Evolutionary conservation across 2,113 vertebrate species (phyloP), one percentile per base, ranked within the genome.

Genomic region (Melanostigma gelatinosum): DNA sequence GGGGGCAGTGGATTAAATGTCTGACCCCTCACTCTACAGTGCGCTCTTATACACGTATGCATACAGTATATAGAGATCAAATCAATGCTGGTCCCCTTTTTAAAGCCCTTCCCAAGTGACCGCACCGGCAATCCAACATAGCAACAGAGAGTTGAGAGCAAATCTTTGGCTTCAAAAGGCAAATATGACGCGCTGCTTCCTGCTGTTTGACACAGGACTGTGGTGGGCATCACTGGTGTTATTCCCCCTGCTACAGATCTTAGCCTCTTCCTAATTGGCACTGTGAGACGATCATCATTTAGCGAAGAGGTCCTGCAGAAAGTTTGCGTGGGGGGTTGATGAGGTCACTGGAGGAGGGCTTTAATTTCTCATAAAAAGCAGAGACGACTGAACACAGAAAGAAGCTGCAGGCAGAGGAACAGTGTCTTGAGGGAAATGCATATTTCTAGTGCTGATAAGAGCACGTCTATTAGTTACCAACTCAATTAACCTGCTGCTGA

Each of bases 401-500:
- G 54, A 89, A 72, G 82, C 78, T 79, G 85, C 55, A 86, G 83
- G 62, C 77, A 55, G n/a, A 34, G 32, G 34, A 63, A 57, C 67
- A 54, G 71, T 46, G 60, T 87, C 78, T 82, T 34, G 1, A 12
- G 63, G 79, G 78, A 79, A 63, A 80, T 55, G 8, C 42, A 52
- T 68, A 13, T 57, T 80, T 79, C 64, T 15, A 48, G 62, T 13
- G 29, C 29, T 52, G 80, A 86, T 78, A 87, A 86, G 72, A 69
- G 22, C 78, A 86, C 82, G 91, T 88, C 77, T 86, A 87, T 88
- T 81, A 64, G 72, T 6, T 72, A 89, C 60, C 50, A 71, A 82
- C 73, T 69, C 75, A 90, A 90, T 88, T 77, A 90, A 87, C 84
- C 89, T 88, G 76, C 77, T 85, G 74, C 77, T 78, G 67, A 84